Conservation (phyloP, 2,113 vertebrate genomes). For the Psittacula cyanocephala region DNA sequence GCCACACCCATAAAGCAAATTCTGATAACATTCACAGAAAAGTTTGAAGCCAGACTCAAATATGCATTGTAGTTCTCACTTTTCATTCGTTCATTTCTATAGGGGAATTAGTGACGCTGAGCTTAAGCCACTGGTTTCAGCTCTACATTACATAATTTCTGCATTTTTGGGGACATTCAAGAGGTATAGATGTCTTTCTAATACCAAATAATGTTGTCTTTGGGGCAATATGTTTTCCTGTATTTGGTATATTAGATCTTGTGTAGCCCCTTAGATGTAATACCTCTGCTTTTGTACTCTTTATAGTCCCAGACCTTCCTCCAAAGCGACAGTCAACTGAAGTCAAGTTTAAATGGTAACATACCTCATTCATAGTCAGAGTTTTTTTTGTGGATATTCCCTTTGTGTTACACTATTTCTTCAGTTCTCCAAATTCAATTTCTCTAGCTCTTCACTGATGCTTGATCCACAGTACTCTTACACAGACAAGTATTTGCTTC, state of each 20-base stretch:
- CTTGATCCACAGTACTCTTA: background rate
- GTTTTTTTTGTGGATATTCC: background rate
- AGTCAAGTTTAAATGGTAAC: background rate
- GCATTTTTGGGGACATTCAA: background rate
- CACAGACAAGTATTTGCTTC: background rate
- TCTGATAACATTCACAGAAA: background rate
- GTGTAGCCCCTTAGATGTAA: background rate
- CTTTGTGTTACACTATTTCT: background rate
- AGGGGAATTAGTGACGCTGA: background rate
- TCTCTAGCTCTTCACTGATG: background rate
- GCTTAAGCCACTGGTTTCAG: background rate
- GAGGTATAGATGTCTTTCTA: background rate
- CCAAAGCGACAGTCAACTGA: background rate
- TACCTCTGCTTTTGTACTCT: background rate
- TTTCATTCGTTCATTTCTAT: background rate
- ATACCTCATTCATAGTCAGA: background rate
- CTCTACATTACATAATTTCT: background rate
- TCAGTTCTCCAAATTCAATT: background rate
- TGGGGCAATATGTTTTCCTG: background rate
- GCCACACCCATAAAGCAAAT: background rate
- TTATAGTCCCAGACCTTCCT: background rate
- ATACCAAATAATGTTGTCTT: background rate
- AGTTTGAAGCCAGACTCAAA: background rate
- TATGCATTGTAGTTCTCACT: background rate
- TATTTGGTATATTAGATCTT: background rate